Evolutionary conservation across 2,113 vertebrate genomes (phyloP).

Genomic region (Paramormyrops kingsleyae): DNA sequence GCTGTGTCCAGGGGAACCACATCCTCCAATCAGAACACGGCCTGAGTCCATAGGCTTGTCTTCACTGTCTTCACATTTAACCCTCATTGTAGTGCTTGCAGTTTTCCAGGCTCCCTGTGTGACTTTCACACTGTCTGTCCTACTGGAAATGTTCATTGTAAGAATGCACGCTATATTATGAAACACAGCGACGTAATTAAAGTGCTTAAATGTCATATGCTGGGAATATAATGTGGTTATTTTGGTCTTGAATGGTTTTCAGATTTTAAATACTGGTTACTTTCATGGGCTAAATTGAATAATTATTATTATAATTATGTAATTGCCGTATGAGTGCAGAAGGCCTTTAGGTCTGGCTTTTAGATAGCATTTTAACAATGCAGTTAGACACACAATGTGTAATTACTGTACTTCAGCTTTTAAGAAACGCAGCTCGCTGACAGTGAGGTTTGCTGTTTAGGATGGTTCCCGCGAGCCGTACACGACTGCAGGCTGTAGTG

Average conservation of each 20-base stretch:
- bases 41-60: background rate
- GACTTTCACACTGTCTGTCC: background rate
- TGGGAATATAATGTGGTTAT: background rate
- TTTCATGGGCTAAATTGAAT: slow-evolving; percentile 2
- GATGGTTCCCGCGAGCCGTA: background rate
- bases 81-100: background rate
- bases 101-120: background rate
- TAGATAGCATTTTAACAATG: background rate
- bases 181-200: background rate
- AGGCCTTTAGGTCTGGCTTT: background rate
- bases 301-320: background rate
- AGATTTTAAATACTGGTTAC: background rate
- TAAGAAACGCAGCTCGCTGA: background rate
- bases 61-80: background rate
- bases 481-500: background rate
- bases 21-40: background rate
- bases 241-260: background rate
- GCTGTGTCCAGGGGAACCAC: background rate
- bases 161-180: background rate
- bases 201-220: background rate
- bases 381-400: background rate
- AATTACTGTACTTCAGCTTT: background rate
- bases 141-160: background rate
- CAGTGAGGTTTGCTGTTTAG: background rate
- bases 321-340: background rate